These are phyloP conservation scores for Macrotis lagotis DNA, from an alignment of 2,113 vertebrate species.

Conservation along the genomic window DNA sequence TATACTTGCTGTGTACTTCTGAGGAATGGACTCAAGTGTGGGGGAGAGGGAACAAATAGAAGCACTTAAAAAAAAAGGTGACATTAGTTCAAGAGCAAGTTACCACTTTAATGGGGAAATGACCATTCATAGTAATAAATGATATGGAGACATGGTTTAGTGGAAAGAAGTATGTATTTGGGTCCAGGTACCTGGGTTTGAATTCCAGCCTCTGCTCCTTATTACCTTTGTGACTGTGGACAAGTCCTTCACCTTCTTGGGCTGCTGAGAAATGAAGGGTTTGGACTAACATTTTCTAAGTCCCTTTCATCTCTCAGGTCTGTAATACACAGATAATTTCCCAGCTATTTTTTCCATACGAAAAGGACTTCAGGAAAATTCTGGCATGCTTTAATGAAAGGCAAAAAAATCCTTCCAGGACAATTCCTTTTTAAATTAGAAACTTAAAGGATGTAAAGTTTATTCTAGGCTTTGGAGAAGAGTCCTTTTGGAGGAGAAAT, in stretches of 20 bases:
- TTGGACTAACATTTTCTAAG: background rate
- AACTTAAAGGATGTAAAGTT: background rate
- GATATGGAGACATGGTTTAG: background rate
- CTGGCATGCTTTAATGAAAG: background rate
- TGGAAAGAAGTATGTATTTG: background rate
- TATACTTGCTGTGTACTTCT: background rate
- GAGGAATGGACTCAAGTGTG: background rate
- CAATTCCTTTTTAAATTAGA: background rate
- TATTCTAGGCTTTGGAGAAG: background rate
- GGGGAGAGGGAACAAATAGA: conserved; percentile 9
- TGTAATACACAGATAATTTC: background rate
- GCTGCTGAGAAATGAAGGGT: background rate
- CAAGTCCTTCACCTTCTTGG: background rate
- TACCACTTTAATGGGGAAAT: conserved; percentile 2
- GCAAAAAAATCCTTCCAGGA: background rate
- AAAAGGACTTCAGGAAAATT: conserved; percentile 25
- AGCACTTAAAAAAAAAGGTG: background rate
- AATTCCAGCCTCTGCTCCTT: background rate
- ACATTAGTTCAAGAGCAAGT: conserved; percentile 24
- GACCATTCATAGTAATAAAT: background rate
- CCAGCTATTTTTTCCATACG: conserved; percentile 9
- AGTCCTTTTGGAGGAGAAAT: background rate
- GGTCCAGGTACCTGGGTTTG: background rate
- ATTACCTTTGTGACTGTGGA: background rate
- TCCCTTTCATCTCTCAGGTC: background rate